phyloP scores from a whole-genome alignment of 2,113 vertebrate genomes.

The Etia nguti region DNA sequence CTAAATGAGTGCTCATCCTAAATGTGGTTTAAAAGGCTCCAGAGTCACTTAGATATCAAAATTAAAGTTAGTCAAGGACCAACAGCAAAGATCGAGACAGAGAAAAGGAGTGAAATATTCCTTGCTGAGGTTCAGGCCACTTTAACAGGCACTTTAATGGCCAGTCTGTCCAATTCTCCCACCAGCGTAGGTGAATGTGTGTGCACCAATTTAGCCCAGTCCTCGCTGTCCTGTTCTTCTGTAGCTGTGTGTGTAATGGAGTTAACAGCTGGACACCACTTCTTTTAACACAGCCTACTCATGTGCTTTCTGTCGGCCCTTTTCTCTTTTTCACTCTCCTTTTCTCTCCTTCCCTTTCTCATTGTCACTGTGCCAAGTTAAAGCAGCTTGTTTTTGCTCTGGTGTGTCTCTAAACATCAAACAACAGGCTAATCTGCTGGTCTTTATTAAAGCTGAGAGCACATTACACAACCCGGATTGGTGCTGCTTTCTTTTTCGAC shows the following conservation, averaged over 20 bases:
- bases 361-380: conserved; percentile 2
- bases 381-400: conserved; percentile 14
- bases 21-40: not conserved
- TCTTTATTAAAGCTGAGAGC: not conserved
- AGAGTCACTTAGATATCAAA: not conserved
- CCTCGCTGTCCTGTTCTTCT: conserved; percentile 48
- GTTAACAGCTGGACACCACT: conserved; percentile 66
- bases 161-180: conserved; percentile 42
- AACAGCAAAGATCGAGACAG: not conserved
- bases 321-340: not conserved
- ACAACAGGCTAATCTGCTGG: not conserved
- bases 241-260: conserved; percentile 55
- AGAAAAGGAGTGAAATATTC: not conserved
- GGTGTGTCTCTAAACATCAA: conserved; percentile 1
- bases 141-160: conserved; percentile 53
- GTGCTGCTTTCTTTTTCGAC: not conserved
- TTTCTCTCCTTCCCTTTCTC: conserved; percentile 1
- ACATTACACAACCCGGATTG: not conserved
- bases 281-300: conserved; percentile 47
- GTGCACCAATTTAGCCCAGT: conserved; percentile 48
- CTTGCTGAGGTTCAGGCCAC: conserved; percentile 23
- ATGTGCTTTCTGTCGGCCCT: conserved; percentile 19
- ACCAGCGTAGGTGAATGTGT: conserved; percentile 27
- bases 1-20: not conserved
- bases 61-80: not conserved